Base-by-base conservation (phyloP, 2,888 invertebrate species). In the Leptopilina drosophilae region DNA sequence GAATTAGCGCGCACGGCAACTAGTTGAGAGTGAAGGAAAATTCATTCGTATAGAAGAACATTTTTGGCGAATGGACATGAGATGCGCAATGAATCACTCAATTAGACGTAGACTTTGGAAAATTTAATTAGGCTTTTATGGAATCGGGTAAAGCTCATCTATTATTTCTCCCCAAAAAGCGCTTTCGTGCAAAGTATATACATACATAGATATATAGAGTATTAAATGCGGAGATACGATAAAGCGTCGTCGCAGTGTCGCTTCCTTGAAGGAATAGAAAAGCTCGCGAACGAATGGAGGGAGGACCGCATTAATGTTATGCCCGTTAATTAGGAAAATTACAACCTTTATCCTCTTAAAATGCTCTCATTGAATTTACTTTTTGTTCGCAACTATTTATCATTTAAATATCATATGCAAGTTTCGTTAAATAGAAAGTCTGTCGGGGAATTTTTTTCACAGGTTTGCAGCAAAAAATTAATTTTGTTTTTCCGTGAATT, bases 41-140 rank as follows among this genome's bases (percentile, higher is more conserved):
- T 40, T 73, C 56, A 33, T 80, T 76, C 62, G 75, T 33, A 33
- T 26, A 20, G 0, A 20, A 49, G 62, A 53, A 76, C 65, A 64
- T 79, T 79, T 79, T 33, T 33, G 33, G 62, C 67, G 64, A 79
- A 77, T 79, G 81, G 75, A 75, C 73, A 76, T 75, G 81, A 80
- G 64, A 80, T 66, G 80, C 77, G 80, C 77, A 77, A 83, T 83
- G 82, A 80, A 80, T 83, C 83, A 82, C 83, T 59, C 82, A 83
- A 87, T 87, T 87, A 85, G 85, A 83, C 80, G 77, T 69, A 81
- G 82, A 78, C 83, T 82, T 85, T 80, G 62, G 79, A 75, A 80
- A 87, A 87, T 87, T 87, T 86, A 87, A 87, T 87, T 87, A 87
- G 82, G 80, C 82, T 83, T 84, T 84, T 83, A 84, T 81, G 83